Percentiles rank a stretch among this genome's conserved stretches.
Conservation (phyloP, 1,140 invertebrate species). For the Calephelis nemesis region DNA sequence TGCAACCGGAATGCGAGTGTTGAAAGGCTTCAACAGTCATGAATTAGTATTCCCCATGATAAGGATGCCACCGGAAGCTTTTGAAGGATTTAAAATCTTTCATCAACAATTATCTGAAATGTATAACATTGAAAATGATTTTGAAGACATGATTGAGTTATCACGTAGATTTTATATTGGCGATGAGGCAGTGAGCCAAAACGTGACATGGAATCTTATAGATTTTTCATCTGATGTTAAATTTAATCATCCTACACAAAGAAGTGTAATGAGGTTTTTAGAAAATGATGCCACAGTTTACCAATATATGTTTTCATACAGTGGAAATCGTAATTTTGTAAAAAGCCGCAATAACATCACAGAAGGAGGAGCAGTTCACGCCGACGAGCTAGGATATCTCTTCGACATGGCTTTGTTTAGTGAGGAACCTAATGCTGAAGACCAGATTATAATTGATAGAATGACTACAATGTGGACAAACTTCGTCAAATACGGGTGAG, state of each 20-base stretch:
- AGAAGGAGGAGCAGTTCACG: neutral
- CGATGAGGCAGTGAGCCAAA: neutral
- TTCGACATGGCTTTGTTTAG: constrained; percentile 4
- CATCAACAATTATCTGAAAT: no score
- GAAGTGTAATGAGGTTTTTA: neutral
- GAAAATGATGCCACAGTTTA: neutral
- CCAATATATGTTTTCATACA: constrained; percentile 4
- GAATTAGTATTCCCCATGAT: neutral
- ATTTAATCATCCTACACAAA: neutral
- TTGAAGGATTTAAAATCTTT: no score
- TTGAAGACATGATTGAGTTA: no score
- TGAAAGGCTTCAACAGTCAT: neutral
- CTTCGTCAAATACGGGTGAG: neutral
- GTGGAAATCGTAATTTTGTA: constrained; percentile 18
- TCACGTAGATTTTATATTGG: neutral
- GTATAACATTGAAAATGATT: no score
- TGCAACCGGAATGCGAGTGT: no score
- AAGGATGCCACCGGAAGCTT: neutral
- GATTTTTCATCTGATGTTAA: neutral
- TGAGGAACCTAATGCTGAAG: neutral
- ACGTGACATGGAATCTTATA: no score
- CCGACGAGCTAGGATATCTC: neutral
- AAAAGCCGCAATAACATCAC: neutral
- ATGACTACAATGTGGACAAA: neutral
- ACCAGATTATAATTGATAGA: constrained; percentile 1